A percentile compares a stretch with the other conserved stretches of the same genome.
Evolutionary conservation across 1,140 invertebrate genomes (phyloP).

Genomic region (Camponotus floridanus): DNA sequence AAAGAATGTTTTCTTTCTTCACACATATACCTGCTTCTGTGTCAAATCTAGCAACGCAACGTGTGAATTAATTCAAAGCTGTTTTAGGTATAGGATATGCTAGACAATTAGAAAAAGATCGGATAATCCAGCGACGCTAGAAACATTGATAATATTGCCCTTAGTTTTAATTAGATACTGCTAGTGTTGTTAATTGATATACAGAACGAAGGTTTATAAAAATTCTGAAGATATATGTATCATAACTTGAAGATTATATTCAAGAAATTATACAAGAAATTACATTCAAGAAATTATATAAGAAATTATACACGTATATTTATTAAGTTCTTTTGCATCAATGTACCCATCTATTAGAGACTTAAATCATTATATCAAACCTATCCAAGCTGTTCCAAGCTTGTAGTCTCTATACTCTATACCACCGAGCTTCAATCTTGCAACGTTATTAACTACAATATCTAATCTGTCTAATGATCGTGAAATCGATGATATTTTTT

Average conservation of each 20-base stretch:
- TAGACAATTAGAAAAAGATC: slow-evolving; percentile 92
- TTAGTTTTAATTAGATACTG: slow-evolving; percentile 93
- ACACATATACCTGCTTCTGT: slow-evolving; percentile 87
- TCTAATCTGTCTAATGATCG: slow-evolving; percentile 92
- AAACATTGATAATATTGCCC: slow-evolving; percentile 96
- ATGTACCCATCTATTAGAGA: not conserved
- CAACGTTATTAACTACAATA: slow-evolving; percentile 95
- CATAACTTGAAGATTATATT: not conserved
- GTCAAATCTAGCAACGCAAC: slow-evolving; percentile 94
- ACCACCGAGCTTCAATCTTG: slow-evolving; percentile 92
- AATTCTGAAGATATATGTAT: slow-evolving; percentile 82
- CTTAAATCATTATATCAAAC: slow-evolving; percentile 65
- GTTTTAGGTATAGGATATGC: slow-evolving; percentile 96
- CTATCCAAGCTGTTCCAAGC: slow-evolving; percentile 94
- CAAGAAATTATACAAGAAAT: too few species aligned
- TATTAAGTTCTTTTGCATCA: too few species aligned
- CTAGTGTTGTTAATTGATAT: slow-evolving; percentile 95
- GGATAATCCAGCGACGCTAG: slow-evolving; percentile 94
- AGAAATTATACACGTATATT: too few species aligned
- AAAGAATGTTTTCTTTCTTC: too few species aligned
- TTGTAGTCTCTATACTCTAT: slow-evolving; percentile 96
- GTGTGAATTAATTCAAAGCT: slow-evolving; percentile 95
- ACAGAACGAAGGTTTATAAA: slow-evolving; percentile 95
- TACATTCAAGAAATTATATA: too few species aligned
- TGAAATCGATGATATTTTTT: slow-evolving; percentile 90